Conservation (phyloP, 2,888 invertebrate species). For the Timema podura region DNA sequence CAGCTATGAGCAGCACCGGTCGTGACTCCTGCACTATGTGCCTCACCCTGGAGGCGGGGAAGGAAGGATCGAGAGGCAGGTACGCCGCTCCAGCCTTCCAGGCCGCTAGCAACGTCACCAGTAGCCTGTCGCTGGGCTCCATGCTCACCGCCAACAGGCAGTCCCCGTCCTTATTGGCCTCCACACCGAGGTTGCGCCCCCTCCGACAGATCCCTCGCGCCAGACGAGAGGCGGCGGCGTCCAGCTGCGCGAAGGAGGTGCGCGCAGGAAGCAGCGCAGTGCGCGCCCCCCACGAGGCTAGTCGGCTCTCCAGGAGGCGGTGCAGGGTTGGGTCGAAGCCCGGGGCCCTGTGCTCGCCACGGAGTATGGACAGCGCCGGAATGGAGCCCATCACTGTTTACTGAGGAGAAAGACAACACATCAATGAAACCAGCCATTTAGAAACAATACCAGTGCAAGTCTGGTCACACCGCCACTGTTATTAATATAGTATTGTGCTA, state of each 20-base stretch:
- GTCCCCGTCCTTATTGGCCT: conserved; percentile 61
- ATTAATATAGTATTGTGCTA: no score
- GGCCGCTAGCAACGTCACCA: conserved; percentile 64
- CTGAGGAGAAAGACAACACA: no score
- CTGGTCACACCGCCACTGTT: no score
- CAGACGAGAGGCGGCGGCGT: conserved; percentile 54
- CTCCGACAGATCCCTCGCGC: conserved; percentile 52
- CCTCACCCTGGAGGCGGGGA: conserved; percentile 66
- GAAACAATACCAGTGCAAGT: no score
- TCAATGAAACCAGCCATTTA: no score
- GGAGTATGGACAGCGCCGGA: conserved; percentile 65
- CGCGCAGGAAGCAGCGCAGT: conserved; percentile 20
- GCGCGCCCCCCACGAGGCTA: background rate
- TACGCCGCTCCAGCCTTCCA: conserved; percentile 83
- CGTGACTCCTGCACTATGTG: conserved; percentile 73
- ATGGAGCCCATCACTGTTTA: conserved; percentile 63
- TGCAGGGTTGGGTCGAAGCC: conserved; percentile 46
- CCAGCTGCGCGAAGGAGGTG: conserved; percentile 53
- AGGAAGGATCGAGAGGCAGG: conserved; percentile 71
- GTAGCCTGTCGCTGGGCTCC: conserved; percentile 66
- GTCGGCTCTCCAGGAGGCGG: conserved; percentile 49
- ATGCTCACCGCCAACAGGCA: conserved; percentile 74
- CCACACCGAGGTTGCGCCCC: conserved; percentile 39
- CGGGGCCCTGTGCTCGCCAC: conserved; percentile 30
- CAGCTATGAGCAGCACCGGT: conserved; percentile 65